Evolutionary conservation across 2,113 vertebrate species (phyloP), one percentile per base, ranked within the genome.

Genomic region (Spilogale gracilis): DNA sequence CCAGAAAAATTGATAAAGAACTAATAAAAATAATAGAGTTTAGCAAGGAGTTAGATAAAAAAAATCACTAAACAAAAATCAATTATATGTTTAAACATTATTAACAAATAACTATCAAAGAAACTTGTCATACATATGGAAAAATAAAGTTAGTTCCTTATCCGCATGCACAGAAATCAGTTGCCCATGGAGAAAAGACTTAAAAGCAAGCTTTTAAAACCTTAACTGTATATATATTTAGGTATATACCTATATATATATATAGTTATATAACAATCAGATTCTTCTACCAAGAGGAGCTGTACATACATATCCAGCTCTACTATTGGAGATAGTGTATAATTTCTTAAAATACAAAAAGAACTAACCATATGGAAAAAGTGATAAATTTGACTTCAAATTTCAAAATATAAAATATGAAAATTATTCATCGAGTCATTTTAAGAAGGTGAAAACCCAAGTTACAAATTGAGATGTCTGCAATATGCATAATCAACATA

Each of bases 1-100:
- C 74, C 20, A 43, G 52, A 13, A 71, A 65, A 56, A 58, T n/a
- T 6, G 54, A 76, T 48, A 88, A 87, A 81, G 30, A 88, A 80
- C n/a, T 74, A 81, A 56, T 71, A 83, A 43, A 89, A 96, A 79
- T 96, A 83, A 63, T 65, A 52, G 27, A 87, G 27, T 76, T 89
- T 91, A 89, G 30, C 21, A 58, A 20, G 9, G 9, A 3, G 0
- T 6, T 32, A 16, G 25, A 18, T 89, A 45, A 82, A 92, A 38
- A 38, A 91, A 91, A 94, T 73, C 16, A 60, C 54, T 50, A 94
- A 88, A 58, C 32, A 87, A 73, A 83, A 84, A 79, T 79, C 11
- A 56, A 21, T 61, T 92, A 16, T 13, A 58, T 45, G 23, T n/a
- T 9, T 92, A 92, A 30, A 25, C 10, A 89, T 50, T 85, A 89